phyloP scores from a whole-genome alignment of 2,797 vertebrate species.

The Tokudaia tokunoshimensis region DNA sequence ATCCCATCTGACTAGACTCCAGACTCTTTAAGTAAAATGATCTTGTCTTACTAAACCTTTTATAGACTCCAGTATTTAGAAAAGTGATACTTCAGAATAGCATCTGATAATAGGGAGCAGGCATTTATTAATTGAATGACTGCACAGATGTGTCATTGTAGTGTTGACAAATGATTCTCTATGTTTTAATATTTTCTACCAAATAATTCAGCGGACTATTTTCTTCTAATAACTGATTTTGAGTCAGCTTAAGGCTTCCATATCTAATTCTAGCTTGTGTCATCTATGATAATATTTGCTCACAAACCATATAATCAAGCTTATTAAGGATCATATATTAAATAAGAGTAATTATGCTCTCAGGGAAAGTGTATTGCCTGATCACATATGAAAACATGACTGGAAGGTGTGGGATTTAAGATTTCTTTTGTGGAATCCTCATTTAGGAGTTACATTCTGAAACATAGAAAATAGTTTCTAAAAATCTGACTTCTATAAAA shows the following conservation, averaged over 20 bases:
- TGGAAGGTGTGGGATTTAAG: constrained; percentile 31
- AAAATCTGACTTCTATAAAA: constrained; percentile 68
- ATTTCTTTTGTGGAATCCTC: constrained; percentile 41
- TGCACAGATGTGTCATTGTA: neutral
- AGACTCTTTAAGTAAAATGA: constrained; percentile 45
- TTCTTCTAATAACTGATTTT: constrained; percentile 52
- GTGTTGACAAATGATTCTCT: neutral
- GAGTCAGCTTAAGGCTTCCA: constrained; percentile 14
- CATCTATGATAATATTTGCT: constrained; percentile 54
- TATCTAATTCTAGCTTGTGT: constrained; percentile 59
- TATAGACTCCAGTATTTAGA: constrained; percentile 14
- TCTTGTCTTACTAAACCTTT: neutral
- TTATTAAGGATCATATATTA: constrained; percentile 69
- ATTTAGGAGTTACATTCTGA: constrained; percentile 57
- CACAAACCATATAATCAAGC: constrained; percentile 72
- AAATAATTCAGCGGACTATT: constrained; percentile 35
- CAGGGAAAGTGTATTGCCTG: constrained; percentile 32
- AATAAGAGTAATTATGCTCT: constrained; percentile 69
- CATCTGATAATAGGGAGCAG: neutral
- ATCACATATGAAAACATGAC: constrained; percentile 43
- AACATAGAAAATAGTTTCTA: constrained; percentile 48
- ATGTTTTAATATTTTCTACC: constrained; percentile 42
- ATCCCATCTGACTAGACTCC: constrained; percentile 10
- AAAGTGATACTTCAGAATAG: neutral
- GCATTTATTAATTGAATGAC: constrained; percentile 43